Evolutionary conservation across 2,888 invertebrate genomes (phyloP).

Genomic region (Epirrhoe alternata): DNA sequence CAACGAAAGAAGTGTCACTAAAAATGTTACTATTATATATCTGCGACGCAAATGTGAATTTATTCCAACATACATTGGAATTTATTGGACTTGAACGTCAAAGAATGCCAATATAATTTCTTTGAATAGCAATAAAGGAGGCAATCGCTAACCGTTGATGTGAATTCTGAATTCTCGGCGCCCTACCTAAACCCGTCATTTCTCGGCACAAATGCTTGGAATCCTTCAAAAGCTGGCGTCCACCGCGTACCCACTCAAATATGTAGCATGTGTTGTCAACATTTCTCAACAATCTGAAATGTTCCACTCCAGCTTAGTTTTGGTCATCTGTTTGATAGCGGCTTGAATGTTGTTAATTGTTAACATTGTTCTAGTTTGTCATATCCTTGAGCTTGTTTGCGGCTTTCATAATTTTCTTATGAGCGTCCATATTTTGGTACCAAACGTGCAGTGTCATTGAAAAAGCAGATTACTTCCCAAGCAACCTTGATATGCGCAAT

Average conservation of each 20-base stretch:
- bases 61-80: constrained; percentile 20
- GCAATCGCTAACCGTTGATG: constrained; percentile 36
- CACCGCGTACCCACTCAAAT: constrained; percentile 41
- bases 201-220: constrained; percentile 56
- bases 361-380: constrained; percentile 33
- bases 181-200: constrained; percentile 38
- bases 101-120: constrained; percentile 32
- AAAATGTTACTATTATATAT: constrained; percentile 2
- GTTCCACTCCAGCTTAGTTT: constrained; percentile 46
- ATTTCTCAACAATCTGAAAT: constrained; percentile 58
- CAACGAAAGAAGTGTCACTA: neutral
- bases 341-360: constrained; percentile 32
- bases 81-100: constrained; percentile 30
- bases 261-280: constrained; percentile 53
- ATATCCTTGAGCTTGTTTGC: constrained; percentile 1
- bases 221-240: constrained; percentile 59
- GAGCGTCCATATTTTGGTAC: constrained; percentile 1
- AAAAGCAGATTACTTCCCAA: constrained; percentile 9
- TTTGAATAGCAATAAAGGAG: constrained; percentile 40
- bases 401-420: neutral
- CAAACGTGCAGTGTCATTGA: constrained; percentile 7
- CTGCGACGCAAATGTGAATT: constrained; percentile 18
- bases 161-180: constrained; percentile 37
- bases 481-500: constrained; percentile 1
- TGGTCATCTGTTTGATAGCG: constrained; percentile 46